Conservation (phyloP, 2,888 invertebrate genomes). For the Volucella inanis region DNA sequence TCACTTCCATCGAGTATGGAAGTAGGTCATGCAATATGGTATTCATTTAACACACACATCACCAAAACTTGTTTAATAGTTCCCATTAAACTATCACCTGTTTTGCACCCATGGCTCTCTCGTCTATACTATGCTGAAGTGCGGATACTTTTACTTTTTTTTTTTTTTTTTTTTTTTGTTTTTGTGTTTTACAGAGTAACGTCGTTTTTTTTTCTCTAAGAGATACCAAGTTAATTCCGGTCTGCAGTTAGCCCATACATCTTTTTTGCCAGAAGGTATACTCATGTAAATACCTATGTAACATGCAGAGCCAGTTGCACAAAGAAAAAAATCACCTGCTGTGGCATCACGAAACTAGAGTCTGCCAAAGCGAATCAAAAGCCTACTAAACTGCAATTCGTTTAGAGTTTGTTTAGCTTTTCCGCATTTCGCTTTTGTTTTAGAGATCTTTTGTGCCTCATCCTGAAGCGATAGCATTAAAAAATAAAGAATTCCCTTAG, state of each 20-base stretch:
- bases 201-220: neutral
- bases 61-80: slow-evolving; percentile 58
- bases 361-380: slow-evolving; percentile 43
- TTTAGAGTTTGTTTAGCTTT: slow-evolving; percentile 24
- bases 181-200: neutral
- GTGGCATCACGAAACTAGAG: slow-evolving; percentile 28
- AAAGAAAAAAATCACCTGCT: slow-evolving; percentile 35
- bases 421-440: slow-evolving; percentile 56
- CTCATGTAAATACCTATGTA: slow-evolving; percentile 30
- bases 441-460: neutral
- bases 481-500: slow-evolving; percentile 41
- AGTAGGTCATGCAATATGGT: slow-evolving; percentile 69
- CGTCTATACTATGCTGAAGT: neutral
- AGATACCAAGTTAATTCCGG: slow-evolving; percentile 41
- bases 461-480: neutral
- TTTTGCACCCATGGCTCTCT: slow-evolving; percentile 22
- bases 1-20: slow-evolving; percentile 56
- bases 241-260: slow-evolving; percentile 14
- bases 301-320: slow-evolving; percentile 23
- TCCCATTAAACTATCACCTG: slow-evolving; percentile 63
- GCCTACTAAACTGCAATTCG: slow-evolving; percentile 49
- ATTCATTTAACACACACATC: slow-evolving; percentile 43
- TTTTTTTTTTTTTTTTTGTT: slow-evolving; percentile 20
- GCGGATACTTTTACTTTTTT: slow-evolving; percentile 37
- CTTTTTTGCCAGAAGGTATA: slow-evolving; percentile 20